Base-by-base conservation (phyloP, 2,113 vertebrate species). In the Coreoperca whiteheadi region DNA sequence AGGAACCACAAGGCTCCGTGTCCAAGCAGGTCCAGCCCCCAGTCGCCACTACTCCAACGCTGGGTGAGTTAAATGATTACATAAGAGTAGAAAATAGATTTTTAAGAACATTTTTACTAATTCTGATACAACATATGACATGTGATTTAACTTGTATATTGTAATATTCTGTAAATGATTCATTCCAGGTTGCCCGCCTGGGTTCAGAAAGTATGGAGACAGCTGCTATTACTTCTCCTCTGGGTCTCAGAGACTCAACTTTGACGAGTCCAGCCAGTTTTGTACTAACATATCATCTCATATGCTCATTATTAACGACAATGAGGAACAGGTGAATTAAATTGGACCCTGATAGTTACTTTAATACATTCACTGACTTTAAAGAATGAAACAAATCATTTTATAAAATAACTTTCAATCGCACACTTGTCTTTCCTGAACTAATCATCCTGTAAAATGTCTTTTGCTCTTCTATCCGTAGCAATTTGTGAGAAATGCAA, bases 161-260 rank as follows among this genome's bases (percentile, higher is more conserved):
- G 8, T 56, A 1, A 67, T n/a, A 43, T 69, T n/a, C 4, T 83
- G 56, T 15, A 67, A 23, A 84, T 79, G 46, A 68, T 30, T 59
- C 4, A 4, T 77, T 87, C 37, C 85, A 99, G 98, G 97, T 86
- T 99, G 98, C 85, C 96, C 96, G 1, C 88, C 92, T 87, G 89
- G 82, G 9, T 99, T 98, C 97, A 97, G 91, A 88, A 96, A 88
- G 77, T 98, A 97, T 89, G 95, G 95, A 79, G 94, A 96, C 81
- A 98, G 96, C 85, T 99, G 98, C 89, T 99, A 99, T 91, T 98
- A 97, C 91, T 96, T 99, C 91, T 98, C 98, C 37, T 75, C 83
- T 53, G 83, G 41, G 57, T 11, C 80, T 74, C 96, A 97, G 91
- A 96, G 86, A 92, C 94, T 96, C 67, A 96, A 94, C 89, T 99